Percentiles rank a stretch among this genome's conserved stretches.
phyloP scores from a whole-genome alignment of 2,113 vertebrate species.

The Ramphastos sulfuratus region DNA sequence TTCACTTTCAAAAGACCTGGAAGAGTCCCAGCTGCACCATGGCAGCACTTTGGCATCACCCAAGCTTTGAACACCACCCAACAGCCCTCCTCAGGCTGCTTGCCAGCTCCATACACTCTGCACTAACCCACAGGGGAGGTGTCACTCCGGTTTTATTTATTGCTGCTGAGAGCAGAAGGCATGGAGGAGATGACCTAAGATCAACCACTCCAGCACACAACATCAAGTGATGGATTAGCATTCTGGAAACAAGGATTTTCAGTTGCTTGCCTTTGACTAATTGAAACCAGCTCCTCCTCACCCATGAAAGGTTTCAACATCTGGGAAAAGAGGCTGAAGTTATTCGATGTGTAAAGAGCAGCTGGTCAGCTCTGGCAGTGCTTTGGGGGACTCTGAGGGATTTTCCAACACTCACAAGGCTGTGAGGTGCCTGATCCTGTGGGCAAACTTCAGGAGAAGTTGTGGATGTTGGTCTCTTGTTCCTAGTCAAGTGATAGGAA shows the following conservation, averaged over 20 bases:
- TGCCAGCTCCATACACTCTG: background rate
- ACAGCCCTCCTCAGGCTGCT: background rate
- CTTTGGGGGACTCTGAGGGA: background rate
- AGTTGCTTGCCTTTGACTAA: background rate
- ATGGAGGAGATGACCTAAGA: background rate
- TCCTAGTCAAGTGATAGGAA: too few relatives aligned
- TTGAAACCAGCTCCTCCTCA: background rate
- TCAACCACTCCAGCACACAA: background rate
- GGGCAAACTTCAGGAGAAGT: background rate
- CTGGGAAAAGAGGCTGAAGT: background rate
- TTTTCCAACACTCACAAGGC: background rate
- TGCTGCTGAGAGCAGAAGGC: background rate
- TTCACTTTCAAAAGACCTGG: background rate
- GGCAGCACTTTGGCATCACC: background rate
- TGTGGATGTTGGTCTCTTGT: too few relatives aligned
- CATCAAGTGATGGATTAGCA: background rate
- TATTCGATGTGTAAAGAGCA: too few relatives aligned
- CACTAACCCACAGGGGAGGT: background rate
- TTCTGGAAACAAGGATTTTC: background rate
- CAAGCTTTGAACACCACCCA: background rate
- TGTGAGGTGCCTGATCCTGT: fast-evolving
- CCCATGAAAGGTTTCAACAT: background rate
- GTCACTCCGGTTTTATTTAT: background rate
- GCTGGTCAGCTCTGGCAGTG: background rate
- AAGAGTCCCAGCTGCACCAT: background rate